phyloP scores from a whole-genome alignment of 1,140 invertebrate genomes.

The Lepidotrigona ventralis region DNA sequence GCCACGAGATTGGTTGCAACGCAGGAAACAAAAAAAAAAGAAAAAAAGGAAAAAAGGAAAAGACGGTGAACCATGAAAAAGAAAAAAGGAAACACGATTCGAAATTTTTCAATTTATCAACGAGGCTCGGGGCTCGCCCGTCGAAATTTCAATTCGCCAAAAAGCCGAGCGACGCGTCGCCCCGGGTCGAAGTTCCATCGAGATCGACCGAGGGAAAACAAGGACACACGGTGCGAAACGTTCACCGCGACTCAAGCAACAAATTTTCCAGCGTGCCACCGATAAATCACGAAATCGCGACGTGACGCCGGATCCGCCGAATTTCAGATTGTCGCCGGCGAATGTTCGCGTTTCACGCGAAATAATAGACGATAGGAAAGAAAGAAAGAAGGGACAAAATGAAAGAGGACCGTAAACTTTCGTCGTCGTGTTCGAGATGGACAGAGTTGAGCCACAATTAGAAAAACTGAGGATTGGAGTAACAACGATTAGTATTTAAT shows the following conservation, averaged over 20 bases:
- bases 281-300: conserved; percentile 23
- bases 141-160: conserved; percentile 22
- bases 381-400: neutral
- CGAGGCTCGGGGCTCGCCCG: neutral
- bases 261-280: conserved; percentile 23
- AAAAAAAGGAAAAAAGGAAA: neutral
- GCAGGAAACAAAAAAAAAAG: neutral
- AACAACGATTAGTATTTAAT: neutral
- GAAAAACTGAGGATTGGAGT: neutral
- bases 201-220: neutral
- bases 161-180: neutral
- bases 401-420: neutral
- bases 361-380: neutral
- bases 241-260: conserved; percentile 10
- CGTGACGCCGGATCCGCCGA: neutral
- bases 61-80: neutral
- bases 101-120: conserved; percentile 23
- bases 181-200: neutral
- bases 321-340: neutral
- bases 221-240: conserved; percentile 10
- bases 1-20: neutral
- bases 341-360: neutral
- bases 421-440: neutral
- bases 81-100: neutral
- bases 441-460: too few species aligned